A percentile compares a stretch with the other conserved stretches of the same genome.
Conservation (phyloP, 2,888 invertebrate species). For the Platycheirus albimanus region DNA sequence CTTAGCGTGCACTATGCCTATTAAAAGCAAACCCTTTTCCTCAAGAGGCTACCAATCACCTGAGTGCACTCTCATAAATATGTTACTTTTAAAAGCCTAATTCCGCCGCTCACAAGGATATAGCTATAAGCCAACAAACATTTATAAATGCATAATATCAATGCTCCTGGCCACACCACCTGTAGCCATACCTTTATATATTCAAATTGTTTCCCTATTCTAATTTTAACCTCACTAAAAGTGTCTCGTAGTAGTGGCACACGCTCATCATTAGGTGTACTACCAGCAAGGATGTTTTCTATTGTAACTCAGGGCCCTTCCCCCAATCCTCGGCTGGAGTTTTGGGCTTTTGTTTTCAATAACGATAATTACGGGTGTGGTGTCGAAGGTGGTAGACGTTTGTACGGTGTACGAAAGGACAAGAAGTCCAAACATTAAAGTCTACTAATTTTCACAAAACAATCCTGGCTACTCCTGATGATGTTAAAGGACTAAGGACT, state of each 20-base stretch:
- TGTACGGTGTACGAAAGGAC: neutral
- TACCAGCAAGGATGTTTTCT: conserved; percentile 56
- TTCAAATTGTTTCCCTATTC: conserved; percentile 30
- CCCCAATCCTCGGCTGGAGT: no score
- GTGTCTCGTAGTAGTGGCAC: conserved; percentile 10
- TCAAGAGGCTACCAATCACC: conserved; percentile 33
- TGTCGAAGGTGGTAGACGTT: conserved; percentile 10
- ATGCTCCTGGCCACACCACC: conserved; percentile 22
- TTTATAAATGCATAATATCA: conserved; percentile 14
- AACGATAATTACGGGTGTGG: conserved; percentile 62
- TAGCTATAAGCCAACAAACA: neutral
- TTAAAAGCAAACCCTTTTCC: conserved; percentile 39
- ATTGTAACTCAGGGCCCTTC: no score
- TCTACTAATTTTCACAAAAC: conserved; percentile 1
- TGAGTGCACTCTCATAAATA: conserved; percentile 42
- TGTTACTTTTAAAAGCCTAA: conserved; percentile 36
- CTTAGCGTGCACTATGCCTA: conserved; percentile 53
- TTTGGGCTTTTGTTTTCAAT: conserved; percentile 59
- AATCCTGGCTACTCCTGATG: conserved; percentile 20
- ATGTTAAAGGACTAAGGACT: conserved; percentile 13
- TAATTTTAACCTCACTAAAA: conserved; percentile 17
- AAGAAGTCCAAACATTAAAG: neutral
- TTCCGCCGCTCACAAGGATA: conserved; percentile 12
- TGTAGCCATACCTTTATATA: neutral
- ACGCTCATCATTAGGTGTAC: conserved; percentile 19